Evolutionary conservation across 2,888 invertebrate genomes (phyloP), one percentile per base, ranked within the genome.

Genomic region (Cheilosia variabilis): DNA sequence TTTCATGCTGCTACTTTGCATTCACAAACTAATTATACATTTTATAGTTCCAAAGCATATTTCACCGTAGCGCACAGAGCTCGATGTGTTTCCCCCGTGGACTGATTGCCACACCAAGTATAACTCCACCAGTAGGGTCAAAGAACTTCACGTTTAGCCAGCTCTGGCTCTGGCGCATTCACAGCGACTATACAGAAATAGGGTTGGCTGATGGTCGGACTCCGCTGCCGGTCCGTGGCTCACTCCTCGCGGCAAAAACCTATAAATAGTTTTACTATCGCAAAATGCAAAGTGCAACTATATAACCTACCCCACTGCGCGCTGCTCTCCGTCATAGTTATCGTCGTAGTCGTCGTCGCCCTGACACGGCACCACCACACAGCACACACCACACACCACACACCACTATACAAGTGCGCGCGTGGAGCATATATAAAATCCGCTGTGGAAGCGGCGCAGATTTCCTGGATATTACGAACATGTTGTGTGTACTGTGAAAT

Each of bases 201-300:
- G 86, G 86, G 86, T 84, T 77, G 75, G 41, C 22, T 60, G 63
- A 66, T 66, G 52, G 60, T 37, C 55, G 72, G 72, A 72, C 69
- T 84, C 78, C 72, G 62, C 62, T 68, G 58, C 69, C 58, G 71
- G 75, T 65, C 68, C 52, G 68, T 68, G 57, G 45, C 73, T 84
- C 83, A 65, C 68, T 75, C 58, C 68, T 15, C 15, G 72, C 79
- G 62, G 71, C 62, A 58, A 45, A 37, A 66, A 63, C 63, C 77
- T 86, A 86, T 86, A 86, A 86, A 86, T 86, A 86, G 81, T 81
- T 80, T 76, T 71, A 81, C 86, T 86, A 86, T 86, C 86, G 76
- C 81, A 72, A 80, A 86, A 86, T 86, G 86, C 81, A 81, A 86
- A 86, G 86, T 86, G 86, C 81, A 81, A 86, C 86, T 86, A 81